These are phyloP conservation scores for Oreamnos americanus DNA, from an alignment of 2,113 vertebrate species.

Conservation along the genomic window DNA sequence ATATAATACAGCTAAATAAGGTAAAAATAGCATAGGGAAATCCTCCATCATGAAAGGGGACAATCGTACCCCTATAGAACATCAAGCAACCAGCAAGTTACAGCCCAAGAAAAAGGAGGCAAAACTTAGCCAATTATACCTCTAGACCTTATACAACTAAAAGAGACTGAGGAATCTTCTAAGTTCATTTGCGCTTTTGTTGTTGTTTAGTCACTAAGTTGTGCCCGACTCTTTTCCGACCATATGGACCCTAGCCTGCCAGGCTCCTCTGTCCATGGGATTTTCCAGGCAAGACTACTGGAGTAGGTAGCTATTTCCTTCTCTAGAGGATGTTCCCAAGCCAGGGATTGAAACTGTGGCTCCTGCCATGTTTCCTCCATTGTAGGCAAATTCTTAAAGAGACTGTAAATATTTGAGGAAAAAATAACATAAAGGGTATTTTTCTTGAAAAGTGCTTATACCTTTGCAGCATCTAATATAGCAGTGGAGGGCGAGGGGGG, in stretches of 20 bases:
- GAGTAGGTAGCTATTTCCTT: not conserved
- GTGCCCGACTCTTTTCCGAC: fast-evolving
- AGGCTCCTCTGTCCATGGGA: not conserved
- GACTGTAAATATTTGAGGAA: not conserved
- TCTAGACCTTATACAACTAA: not conserved
- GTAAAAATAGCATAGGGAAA: not conserved
- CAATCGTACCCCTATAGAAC: not conserved
- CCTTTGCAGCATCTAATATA: not conserved
- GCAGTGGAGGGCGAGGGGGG: not conserved
- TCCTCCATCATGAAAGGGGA: not conserved
- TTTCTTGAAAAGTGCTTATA: not conserved
- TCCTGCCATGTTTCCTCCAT: not conserved
- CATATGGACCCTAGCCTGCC: not conserved
- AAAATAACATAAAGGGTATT: not conserved
- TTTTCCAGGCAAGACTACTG: not conserved
- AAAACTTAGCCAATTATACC: not conserved
- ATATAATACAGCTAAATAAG: not conserved
- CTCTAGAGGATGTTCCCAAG: not conserved
- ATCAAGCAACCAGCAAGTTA: not conserved
- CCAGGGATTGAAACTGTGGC: not conserved
- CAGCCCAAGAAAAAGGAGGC: not conserved
- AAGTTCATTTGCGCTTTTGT: not conserved
- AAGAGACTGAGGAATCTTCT: not conserved
- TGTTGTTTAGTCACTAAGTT: not conserved
- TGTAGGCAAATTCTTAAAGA: not conserved